Percentiles rank a stretch among this genome's conserved stretches.
These are phyloP conservation scores for Rotaria macrura DNA, from an alignment of 2,888 invertebrate species.

Conservation along the genomic window DNA sequence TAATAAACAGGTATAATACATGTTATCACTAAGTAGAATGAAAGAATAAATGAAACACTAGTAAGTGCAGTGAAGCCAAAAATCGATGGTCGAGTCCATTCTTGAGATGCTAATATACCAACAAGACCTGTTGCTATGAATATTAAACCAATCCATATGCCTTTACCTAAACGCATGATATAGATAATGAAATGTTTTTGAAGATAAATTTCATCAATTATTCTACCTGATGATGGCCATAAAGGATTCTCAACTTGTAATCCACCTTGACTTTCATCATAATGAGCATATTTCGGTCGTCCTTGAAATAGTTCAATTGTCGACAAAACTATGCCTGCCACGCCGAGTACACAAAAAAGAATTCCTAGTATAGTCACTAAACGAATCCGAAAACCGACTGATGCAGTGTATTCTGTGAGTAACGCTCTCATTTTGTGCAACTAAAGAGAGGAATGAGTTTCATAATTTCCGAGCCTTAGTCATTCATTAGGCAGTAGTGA, in stretches of 20 bases:
- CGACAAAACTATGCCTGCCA: not conserved
- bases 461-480: not conserved
- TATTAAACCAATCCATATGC: not conserved
- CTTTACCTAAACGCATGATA: not conserved
- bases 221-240: not conserved
- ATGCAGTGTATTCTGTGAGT: not conserved
- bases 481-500: no score
- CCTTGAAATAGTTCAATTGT: not conserved
- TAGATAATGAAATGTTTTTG: not conserved
- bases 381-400: not conserved
- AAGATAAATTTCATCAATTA: not conserved
- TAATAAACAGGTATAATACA: constrained; percentile 6
- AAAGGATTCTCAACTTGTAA: not conserved
- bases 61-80: not conserved
- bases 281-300: not conserved
- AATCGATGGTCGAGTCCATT: not conserved
- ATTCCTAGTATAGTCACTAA: not conserved
- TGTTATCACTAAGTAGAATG: constrained; percentile 9
- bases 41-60: not conserved
- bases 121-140: not conserved
- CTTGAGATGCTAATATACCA: not conserved
- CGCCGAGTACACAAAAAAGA: not conserved
- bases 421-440: not conserved
- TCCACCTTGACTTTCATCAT: not conserved
- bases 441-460: not conserved